phyloP scores from a whole-genome alignment of 2,888 invertebrate genomes.

The Eupithecia pulchellata region DNA sequence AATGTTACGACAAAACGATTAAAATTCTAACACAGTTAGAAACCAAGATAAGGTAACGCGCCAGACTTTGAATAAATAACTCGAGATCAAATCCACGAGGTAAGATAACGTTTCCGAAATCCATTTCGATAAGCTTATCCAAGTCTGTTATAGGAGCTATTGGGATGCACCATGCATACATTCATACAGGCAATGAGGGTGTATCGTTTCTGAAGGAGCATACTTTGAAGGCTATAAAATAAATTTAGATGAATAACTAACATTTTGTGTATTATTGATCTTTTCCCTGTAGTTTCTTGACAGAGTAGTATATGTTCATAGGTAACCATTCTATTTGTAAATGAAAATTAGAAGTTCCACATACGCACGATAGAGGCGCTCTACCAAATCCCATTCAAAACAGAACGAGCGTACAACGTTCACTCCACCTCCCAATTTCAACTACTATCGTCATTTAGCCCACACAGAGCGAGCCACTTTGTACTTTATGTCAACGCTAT shows the following conservation, averaged over 20 bases:
- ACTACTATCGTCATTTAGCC: constrained; percentile 2
- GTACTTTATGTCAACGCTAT: constrained; percentile 8
- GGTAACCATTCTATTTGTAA: background rate
- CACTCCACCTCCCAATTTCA: constrained; percentile 1
- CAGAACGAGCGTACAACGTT: background rate
- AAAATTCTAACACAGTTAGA: constrained; percentile 10
- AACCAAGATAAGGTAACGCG: constrained; percentile 19
- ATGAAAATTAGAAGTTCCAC: background rate
- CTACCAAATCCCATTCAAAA: background rate
- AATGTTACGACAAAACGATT: constrained; percentile 10
- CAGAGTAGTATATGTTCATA: no score
- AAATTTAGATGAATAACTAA: no score
- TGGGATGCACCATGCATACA: constrained; percentile 16
- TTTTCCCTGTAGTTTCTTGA: no score
- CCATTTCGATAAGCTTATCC: constrained; percentile 26
- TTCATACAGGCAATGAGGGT: background rate
- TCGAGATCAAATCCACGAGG: constrained; percentile 14
- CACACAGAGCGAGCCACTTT: background rate
- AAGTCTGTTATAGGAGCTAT: constrained; percentile 3
- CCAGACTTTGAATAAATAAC: constrained; percentile 24
- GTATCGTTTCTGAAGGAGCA: no score
- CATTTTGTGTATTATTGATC: no score
- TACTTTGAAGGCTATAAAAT: no score
- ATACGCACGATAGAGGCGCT: background rate
- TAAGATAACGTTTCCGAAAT: constrained; percentile 22